Evolutionary conservation across 2,113 vertebrate species (phyloP), one percentile per base, ranked within the genome.

Genomic region (Elachura formosa): DNA sequence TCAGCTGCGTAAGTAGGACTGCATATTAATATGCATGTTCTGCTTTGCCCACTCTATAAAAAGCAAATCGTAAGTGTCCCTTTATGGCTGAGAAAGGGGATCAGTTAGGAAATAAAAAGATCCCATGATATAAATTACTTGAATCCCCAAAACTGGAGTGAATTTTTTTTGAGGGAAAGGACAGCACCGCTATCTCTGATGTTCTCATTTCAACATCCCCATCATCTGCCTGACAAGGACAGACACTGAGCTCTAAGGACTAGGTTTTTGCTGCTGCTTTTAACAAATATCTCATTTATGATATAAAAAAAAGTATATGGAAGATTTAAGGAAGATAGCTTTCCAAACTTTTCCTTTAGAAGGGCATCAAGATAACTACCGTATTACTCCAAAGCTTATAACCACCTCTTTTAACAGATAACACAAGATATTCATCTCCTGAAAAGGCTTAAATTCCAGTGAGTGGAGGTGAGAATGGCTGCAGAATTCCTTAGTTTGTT

Each of bases 1-100:
- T 91, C 89, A 91, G 80, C 94, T 92, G 83, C 3, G 0, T 68
- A 71, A 77, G 56, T 7, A 87, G 80, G 54, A 43, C 84, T 73
- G 81, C 48, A 72, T 19, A 64, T 94, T 83, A 86, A 92, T 34
- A 75, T 10, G 33, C 87, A 46, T 8, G 38, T 46, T 82, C 76
- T 91, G 87, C 75, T 92, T 82, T 91, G 87, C 87, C 84, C 89
- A 93, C 31, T 74, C 69, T 40, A 24, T 31, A 43, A 66, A 67
- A 71, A 20, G 3, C 33, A 81, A 92, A 68, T 38, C 19, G 0
- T 5, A 78, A 64, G 26, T 29, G 52, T 41, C 56, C 84, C 45
- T 89, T 81, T 74, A 68, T 33, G 31, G 84, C 40, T 75, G 52
- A 89, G 48, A 87, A 91, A 74, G 25, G 9, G 1, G 10, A 78